These are phyloP conservation scores for Marasmarcha lunaedactyla DNA, from an alignment of 2,888 invertebrate species.

Conservation along the genomic window DNA sequence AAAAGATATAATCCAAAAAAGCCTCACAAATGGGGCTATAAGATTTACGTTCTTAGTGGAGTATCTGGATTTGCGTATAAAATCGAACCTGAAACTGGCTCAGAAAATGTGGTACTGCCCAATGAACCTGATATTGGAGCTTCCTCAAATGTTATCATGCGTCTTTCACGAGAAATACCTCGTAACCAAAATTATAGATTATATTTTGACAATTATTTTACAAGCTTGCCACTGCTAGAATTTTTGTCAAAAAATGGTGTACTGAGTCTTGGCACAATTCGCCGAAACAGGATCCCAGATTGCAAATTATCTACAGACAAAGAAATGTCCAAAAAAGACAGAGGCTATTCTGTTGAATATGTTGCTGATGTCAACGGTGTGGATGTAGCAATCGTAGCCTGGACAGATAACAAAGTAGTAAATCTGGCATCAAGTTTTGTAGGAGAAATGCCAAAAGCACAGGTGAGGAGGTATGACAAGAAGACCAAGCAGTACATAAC, in stretches of 20 bases:
- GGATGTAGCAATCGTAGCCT: constrained; percentile 19
- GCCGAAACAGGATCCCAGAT: constrained; percentile 23
- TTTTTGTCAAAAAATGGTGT: constrained; percentile 24
- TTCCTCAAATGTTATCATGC: constrained; percentile 19
- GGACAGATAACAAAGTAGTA: constrained; percentile 30
- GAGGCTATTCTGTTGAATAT: constrained; percentile 12
- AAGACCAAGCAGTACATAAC: too few species aligned
- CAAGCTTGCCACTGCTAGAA: constrained; percentile 16
- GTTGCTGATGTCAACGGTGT: constrained; percentile 16
- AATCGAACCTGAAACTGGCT: constrained; percentile 22
- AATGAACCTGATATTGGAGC: constrained; percentile 21
- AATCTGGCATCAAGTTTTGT: constrained; percentile 9
- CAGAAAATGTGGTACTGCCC: constrained; percentile 15
- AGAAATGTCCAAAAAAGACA: constrained; percentile 16
- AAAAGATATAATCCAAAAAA: too few species aligned
- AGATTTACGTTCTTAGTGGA: constrained; percentile 23
- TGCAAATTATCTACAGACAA: constrained; percentile 20
- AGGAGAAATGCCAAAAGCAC: too few species aligned
- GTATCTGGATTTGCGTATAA: constrained; percentile 27
- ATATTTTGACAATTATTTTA: constrained; percentile 26
- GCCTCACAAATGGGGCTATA: constrained; percentile 29
- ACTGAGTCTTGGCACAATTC: constrained; percentile 13
- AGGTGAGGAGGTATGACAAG: too few species aligned
- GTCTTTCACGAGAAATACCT: constrained; percentile 20
- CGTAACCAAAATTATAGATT: constrained; percentile 19